These are phyloP conservation scores for Amphiprion clarkii DNA, from an alignment of 2,797 vertebrate species.

Conservation along the genomic window DNA sequence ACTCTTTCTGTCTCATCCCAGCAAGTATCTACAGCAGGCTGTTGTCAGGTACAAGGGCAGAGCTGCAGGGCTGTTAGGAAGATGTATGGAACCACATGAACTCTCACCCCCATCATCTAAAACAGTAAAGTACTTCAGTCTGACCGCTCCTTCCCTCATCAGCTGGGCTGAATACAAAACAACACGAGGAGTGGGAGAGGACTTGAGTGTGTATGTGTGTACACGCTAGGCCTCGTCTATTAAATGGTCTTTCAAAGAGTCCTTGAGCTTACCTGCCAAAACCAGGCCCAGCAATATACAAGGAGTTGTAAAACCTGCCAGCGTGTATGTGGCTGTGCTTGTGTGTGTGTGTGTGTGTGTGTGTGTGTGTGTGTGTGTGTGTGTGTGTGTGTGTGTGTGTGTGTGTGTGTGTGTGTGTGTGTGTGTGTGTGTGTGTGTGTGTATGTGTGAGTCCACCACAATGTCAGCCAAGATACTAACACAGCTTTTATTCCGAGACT, in stretches of 20 bases:
- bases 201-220: constrained; percentile 20
- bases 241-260: constrained; percentile 82
- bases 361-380: constrained; percentile 29
- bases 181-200: constrained; percentile 27
- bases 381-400: constrained; percentile 55
- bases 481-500: constrained; percentile 82
- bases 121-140: constrained; percentile 54
- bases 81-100: constrained; percentile 53
- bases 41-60: constrained; percentile 23
- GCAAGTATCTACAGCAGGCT: constrained; percentile 20
- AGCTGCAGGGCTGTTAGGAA: constrained; percentile 35
- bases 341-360: constrained; percentile 46
- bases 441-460: constrained; percentile 72
- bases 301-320: constrained; percentile 81
- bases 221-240: constrained; percentile 55
- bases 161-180: constrained; percentile 71
- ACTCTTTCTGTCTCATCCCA: background rate
- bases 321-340: constrained; percentile 30
- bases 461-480: constrained; percentile 87
- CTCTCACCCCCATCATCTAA: constrained; percentile 26
- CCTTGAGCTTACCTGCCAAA: constrained; percentile 84
- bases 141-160: constrained; percentile 60
- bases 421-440: constrained; percentile 56
- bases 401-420: constrained; percentile 57
- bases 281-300: constrained; percentile 79